Conservation (phyloP, 2,113 vertebrate genomes). For the Nematolebias whitei region DNA sequence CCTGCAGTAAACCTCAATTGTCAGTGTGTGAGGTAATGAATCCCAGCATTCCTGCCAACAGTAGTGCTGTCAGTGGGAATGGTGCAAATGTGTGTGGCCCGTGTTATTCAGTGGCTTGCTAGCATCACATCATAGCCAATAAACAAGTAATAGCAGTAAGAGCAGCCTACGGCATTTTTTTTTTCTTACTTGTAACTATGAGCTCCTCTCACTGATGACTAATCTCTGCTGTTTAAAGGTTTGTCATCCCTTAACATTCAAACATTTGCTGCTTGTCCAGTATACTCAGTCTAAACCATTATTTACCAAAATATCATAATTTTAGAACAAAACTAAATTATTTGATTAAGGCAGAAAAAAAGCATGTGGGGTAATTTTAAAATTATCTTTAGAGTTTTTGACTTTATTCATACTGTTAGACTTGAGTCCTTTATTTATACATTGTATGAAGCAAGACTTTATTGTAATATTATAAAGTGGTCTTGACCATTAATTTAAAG, state of each 20-base stretch:
- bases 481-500: not conserved
- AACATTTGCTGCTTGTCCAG: conserved; percentile 9
- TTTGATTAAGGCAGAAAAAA: too few species aligned
- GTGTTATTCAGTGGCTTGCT: conserved; percentile 52
- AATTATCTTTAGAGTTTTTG: too few species aligned
- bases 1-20: conserved; percentile 13
- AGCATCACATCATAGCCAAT: conserved; percentile 61
- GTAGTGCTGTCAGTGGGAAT: conserved; percentile 33
- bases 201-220: conserved; percentile 53
- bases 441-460: too few species aligned
- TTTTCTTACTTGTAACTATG: conserved; percentile 49
- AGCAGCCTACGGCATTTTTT: conserved; percentile 42
- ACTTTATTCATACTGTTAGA: too few species aligned
- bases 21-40: conserved; percentile 27
- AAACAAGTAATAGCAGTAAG: conserved; percentile 58
- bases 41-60: conserved; percentile 23
- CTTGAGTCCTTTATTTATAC: too few species aligned
- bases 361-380: too few species aligned
- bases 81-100: conserved; percentile 56
- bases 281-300: too few species aligned
- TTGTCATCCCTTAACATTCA: conserved; percentile 31
- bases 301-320: too few species aligned
- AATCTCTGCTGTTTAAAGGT: conserved; percentile 35
- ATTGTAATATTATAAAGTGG: not conserved
- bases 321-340: too few species aligned